Evolutionary conservation across 2,888 invertebrate species (phyloP).

Genomic region (Lacanobia oleracea): DNA sequence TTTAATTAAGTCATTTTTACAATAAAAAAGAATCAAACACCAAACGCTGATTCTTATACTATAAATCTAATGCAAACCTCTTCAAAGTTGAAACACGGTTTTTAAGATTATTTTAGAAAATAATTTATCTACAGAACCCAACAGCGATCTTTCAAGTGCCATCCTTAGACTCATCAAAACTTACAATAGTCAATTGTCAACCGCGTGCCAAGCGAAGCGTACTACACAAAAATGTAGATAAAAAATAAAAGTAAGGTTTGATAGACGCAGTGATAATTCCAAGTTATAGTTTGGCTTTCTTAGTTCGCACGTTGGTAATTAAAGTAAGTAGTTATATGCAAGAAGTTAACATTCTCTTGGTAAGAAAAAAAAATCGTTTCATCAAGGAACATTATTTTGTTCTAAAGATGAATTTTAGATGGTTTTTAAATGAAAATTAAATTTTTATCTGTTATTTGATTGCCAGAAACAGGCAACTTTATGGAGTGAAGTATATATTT

Average conservation of each 20-base stretch:
- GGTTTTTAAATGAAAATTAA: no score
- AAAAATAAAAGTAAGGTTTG: slow-evolving; percentile 58
- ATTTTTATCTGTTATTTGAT: no score
- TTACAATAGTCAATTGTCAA: slow-evolving; percentile 65
- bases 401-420: no score
- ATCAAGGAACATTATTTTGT: no score
- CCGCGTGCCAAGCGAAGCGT: slow-evolving; percentile 67
- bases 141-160: slow-evolving; percentile 12
- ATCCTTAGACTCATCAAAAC: slow-evolving; percentile 39
- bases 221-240: slow-evolving; percentile 63
- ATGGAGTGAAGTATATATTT: no score
- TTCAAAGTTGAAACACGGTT: no score
- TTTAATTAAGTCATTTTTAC: no score
- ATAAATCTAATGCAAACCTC: no score
- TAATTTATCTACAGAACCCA: slow-evolving; percentile 50
- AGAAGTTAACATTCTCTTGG: background rate
- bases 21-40: no score
- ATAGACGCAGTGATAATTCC: slow-evolving; percentile 50
- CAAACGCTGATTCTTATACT: no score
- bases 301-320: slow-evolving; percentile 61
- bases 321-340: slow-evolving; percentile 57
- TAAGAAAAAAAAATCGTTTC: background rate
- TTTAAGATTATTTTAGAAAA: no score
- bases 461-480: no score
- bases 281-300: slow-evolving; percentile 59